Evolutionary conservation across 2,888 invertebrate genomes (phyloP), one percentile per base, ranked within the genome.

Genomic region (Papilio elwesi): DNA sequence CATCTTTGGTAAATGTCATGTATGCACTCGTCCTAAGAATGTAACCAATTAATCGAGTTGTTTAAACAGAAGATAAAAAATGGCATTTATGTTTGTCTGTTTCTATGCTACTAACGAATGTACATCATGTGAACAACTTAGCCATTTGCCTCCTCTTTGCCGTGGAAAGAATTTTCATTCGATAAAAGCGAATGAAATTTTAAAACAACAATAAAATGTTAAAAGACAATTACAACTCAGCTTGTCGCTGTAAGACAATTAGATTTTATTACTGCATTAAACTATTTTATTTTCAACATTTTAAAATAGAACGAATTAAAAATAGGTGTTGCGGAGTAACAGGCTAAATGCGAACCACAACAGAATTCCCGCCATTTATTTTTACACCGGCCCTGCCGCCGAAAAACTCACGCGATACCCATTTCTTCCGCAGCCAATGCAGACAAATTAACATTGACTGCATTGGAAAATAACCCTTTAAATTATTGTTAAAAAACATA

Each of bases 361-460:
- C 57, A 51, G 68, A 63, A 68, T 68, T 68, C 72, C 68, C 63
- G 68, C 52, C 72, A 64, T 68, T 68, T 68, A 68, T 68, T 68
- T 72, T 57, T 68, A 68, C 72, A 68, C 49, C 68, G 15, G 43
- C 47, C 53, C 47, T 11, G 68, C 53, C n/a, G 48, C 68, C 63
- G 51, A 71, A 72, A 71, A 64, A 68, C 51, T 49, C 55, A 68
- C 72, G 72, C 72, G 72, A 73, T 64, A 36, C 72, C 49, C 55
- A 68, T 55, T 68, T 53, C 64, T 36, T 64, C 57, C 64, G 72
- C 72, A 55, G 53, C 49, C 49, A 55, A 68, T 72, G 72, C 73
- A 69, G 69, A 59, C 69, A 69, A 69, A 69, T 69, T 69, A 74
- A 68, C 74, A 72, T 73, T 65, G 68, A 68, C 74, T 68, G 62